A percentile compares a stretch with the other conserved stretches of the same genome.
Evolutionary conservation across 2,113 vertebrate species (phyloP).

Genomic region (Hyla sarda): DNA sequence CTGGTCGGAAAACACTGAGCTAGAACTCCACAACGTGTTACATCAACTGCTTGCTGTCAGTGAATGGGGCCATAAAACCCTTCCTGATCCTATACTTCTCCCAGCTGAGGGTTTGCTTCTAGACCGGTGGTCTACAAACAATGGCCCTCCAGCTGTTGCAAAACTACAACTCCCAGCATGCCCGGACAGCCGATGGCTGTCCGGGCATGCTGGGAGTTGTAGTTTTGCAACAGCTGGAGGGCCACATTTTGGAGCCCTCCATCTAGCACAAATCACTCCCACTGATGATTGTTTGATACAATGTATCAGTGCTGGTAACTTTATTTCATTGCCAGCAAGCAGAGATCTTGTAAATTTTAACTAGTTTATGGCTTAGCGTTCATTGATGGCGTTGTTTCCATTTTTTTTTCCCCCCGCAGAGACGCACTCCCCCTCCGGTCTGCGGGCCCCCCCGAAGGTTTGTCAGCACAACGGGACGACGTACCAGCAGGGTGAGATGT

Average conservation of each 20-base stretch:
- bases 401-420: conserved; percentile 74
- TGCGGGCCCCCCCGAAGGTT: conserved; percentile 78
- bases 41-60: background rate
- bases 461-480: conserved; percentile 87
- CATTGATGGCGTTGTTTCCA: background rate
- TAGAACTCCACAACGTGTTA: too few relatives aligned
- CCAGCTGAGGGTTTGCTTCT: background rate
- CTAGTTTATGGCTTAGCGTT: too few relatives aligned
- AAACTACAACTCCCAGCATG: too few relatives aligned
- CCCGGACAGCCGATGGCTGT: too few relatives aligned
- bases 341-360: background rate
- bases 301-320: background rate
- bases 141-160: too few relatives aligned
- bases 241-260: too few relatives aligned
- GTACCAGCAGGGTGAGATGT: conserved; percentile 89
- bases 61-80: too few relatives aligned
- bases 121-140: too few relatives aligned
- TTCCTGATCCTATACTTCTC: background rate
- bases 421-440: conserved; percentile 81
- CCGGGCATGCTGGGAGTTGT: too few relatives aligned
- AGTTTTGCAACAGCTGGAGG: too few relatives aligned
- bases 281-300: background rate
- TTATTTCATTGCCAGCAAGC: background rate
- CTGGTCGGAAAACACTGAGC: too few relatives aligned
- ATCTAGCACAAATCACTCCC: too few relatives aligned